Base-by-base conservation (phyloP, 2,113 vertebrate species). In the Mionectes macconnelli region DNA sequence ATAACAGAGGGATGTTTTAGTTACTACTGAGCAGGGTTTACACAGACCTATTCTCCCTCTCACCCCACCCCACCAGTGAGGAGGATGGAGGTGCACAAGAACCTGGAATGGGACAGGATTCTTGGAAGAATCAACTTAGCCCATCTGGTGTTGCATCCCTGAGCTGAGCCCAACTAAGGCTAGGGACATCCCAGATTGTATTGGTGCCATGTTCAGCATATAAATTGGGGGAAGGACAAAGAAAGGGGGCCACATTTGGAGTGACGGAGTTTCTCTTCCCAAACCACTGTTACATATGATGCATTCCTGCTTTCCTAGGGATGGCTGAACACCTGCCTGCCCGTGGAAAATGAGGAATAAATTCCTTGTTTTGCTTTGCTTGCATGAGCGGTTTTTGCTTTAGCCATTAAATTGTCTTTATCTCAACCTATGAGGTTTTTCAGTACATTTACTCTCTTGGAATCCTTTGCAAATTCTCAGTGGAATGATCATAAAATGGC, bases 381-480 rank as follows among this genome's bases (percentile, higher is more conserved):
- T 76, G 21, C 12, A 8, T 47, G 14, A 5, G 14, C 40, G 25
- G 17, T 7, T 83, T 75, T 55, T 69, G 11, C 14, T 53, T 53
- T 25, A 68, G 21, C 9, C 62, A 62, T 47, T 76, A 76, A 53
- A 14, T 47, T 83, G n/a, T 18, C 13, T 9, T 82, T 76, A 40
- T 21, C 30, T 47, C 0, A 0, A 68, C 17, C 9, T 31, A 10
- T 31, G 39, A 35, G 17, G 4, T 10, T 53, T 60, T 47, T 47
- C 21, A 27, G 47, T 53, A 66, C 74, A 90, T 78, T 70, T 69
- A 31, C 37, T 62, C 6, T 40, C 49, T 73, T 42, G 12, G n/a
- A 62, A 33, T 3, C 5, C 28, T 66, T 84, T 87, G 19, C 12
- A 25, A 49, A 72, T 72, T 84, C 37, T 31, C 12, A 30, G 12